Evolutionary conservation across 2,113 vertebrate genomes (phyloP), one percentile per base, ranked within the genome.

Genomic region (Ctenodactylus gundi): DNA sequence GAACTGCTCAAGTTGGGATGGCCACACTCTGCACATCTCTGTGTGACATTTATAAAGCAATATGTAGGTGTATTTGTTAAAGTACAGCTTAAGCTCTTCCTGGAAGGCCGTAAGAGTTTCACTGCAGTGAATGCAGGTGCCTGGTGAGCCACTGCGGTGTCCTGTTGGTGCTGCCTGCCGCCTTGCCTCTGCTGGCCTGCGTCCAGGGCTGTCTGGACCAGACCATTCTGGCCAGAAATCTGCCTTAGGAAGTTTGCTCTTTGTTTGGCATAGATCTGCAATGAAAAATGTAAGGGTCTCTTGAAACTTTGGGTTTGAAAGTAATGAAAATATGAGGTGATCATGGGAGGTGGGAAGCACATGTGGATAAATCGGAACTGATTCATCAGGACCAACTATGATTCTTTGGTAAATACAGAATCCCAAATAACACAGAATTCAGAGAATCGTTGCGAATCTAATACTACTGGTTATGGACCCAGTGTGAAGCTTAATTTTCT

Each of bases 261-360:
- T 14, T 44, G 77, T 1, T 60, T 84, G 6, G 17, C 67, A 15
- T 2, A 21, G 9, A n/a, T 73, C 41, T 36, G 65, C 58, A 36
- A 44, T 72, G 31, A 53, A 78, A 83, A 65, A n/a, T 75, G 13
- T 57, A 60, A 90, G 76, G 44, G 25, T 81, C 25, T 31, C 21
- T 87, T 67, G 49, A 92, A 81, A 5, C 20, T 90, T 95, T 60
- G 55, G 27, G 46, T 93, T 93, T 87, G 78, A 90, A 94, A 86
- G 84, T 21, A 70, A 60, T 84, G 51, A 88, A 95, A 92, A 91
- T 55, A 9, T 49, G 34, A 88, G 6, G 9, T 77, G 44, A 51
- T 44, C 17, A 23, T 23, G 41, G 27, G 15, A 18, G 39, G 18
- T 2, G 6, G 58, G 20, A n/a, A n/a, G n/a, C n/a, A n/a, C 41